Conservation (phyloP, 2,888 invertebrate genomes). For the Lithosia quadra region DNA sequence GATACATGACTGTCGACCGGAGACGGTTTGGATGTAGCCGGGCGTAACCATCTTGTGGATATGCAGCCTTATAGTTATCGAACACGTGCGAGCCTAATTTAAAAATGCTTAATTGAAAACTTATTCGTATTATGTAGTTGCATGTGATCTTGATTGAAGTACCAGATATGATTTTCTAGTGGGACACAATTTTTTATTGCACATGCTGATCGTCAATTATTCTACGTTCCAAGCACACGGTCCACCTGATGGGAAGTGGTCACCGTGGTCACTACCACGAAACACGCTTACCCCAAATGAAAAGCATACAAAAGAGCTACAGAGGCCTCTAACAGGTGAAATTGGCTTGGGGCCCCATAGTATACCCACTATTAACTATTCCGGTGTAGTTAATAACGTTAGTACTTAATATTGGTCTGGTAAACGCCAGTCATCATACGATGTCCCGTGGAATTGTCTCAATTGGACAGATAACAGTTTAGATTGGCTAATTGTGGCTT, state of each 20-base stretch:
- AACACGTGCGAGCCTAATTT: not conserved
- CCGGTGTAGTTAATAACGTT: not conserved
- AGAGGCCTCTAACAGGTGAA: not conserved
- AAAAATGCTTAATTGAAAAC: not conserved
- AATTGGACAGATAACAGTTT: slow-evolving; percentile 66
- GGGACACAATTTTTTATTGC: not conserved
- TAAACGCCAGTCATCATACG: not conserved
- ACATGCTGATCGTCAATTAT: not conserved
- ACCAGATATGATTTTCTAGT: not conserved
- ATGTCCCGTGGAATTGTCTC: slow-evolving; percentile 58
- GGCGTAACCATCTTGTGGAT: not conserved
- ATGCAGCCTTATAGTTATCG: not conserved
- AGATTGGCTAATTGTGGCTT: slow-evolving; percentile 73
- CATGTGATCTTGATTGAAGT: not conserved
- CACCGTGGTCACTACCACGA: too few species aligned
- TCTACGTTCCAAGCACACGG: not conserved
- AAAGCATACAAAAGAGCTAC: too few species aligned
- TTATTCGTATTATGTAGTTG: not conserved
- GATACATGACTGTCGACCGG: not conserved
- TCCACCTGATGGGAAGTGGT: too few species aligned
- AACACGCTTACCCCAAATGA: too few species aligned
- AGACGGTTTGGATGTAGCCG: not conserved
- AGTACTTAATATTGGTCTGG: not conserved
- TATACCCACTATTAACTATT: not conserved
- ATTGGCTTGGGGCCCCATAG: not conserved